Conservation (phyloP, 2,113 vertebrate species). For the Setophaga petechia region DNA sequence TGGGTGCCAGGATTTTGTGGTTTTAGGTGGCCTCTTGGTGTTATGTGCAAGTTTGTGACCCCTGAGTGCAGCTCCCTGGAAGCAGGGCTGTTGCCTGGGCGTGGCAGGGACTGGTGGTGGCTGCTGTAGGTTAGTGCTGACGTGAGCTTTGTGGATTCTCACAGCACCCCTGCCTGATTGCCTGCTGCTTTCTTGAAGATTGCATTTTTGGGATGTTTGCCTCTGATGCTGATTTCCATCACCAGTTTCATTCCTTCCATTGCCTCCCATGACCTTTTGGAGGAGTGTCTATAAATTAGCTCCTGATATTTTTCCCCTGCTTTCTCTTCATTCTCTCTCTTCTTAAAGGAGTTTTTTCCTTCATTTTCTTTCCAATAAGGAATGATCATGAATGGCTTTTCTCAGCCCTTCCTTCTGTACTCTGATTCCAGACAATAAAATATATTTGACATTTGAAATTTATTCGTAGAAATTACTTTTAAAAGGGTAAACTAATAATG, state of each 20-base stretch:
- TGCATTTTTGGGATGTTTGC: constrained; percentile 16
- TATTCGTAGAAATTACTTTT: not conserved
- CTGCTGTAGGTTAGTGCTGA: not conserved
- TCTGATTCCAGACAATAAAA: not conserved
- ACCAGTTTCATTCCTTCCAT: constrained; percentile 36
- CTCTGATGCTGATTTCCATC: constrained; percentile 23
- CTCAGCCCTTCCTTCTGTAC: not conserved
- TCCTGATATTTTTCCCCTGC: not conserved
- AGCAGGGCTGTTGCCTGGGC: not conserved
- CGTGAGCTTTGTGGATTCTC: constrained; percentile 37
- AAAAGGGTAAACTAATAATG: not conserved
- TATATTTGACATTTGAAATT: not conserved
- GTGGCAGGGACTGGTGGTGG: not conserved
- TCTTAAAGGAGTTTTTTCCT: not conserved
- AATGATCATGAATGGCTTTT: not conserved
- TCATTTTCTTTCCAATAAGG: not conserved
- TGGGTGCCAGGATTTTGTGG: not conserved
- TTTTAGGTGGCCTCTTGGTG: not conserved
- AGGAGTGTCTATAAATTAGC: not conserved
- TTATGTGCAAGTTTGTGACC: not conserved
- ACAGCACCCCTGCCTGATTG: constrained; percentile 11
- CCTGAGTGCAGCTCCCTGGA: not conserved
- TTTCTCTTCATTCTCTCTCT: not conserved
- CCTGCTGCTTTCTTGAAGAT: constrained; percentile 39
- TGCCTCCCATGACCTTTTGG: not conserved